These are phyloP conservation scores for Rhinophrynus dorsalis DNA, from an alignment of 2,797 vertebrate genomes.

Conservation along the genomic window DNA sequence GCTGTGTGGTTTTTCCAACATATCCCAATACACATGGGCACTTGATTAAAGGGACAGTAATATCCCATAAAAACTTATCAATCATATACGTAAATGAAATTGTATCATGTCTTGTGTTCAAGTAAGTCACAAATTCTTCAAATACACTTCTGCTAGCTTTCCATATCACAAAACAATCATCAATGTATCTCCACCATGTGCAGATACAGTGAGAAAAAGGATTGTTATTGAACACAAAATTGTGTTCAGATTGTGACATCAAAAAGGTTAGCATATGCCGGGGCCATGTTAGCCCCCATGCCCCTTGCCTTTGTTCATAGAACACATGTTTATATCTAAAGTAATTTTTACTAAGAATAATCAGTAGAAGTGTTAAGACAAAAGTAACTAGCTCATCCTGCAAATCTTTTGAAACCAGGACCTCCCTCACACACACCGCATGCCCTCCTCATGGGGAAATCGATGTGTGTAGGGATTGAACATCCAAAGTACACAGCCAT, in stretches of 20 bases:
- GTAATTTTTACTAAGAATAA: background rate
- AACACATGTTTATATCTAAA: background rate
- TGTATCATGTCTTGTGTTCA: too few relatives aligned
- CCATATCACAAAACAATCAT: background rate
- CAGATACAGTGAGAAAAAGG: background rate
- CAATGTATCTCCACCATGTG: background rate
- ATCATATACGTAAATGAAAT: too few relatives aligned
- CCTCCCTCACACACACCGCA: background rate
- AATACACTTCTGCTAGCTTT: background rate
- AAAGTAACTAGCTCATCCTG: too few relatives aligned
- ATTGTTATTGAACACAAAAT: background rate
- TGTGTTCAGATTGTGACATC: background rate
- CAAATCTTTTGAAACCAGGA: background rate
- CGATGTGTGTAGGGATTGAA: background rate
- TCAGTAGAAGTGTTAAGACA: too few relatives aligned
- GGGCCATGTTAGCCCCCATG: background rate
- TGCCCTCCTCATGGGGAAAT: background rate
- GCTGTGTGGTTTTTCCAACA: too few relatives aligned
- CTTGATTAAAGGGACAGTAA: too few relatives aligned
- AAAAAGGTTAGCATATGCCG: background rate
- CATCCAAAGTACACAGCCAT: background rate
- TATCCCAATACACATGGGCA: too few relatives aligned
- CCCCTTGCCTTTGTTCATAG: background rate
- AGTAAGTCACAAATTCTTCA: background rate
- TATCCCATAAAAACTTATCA: too few relatives aligned